Evolutionary conservation across 2,797 vertebrate species (phyloP).

Genomic region (Vipera ursinii): DNA sequence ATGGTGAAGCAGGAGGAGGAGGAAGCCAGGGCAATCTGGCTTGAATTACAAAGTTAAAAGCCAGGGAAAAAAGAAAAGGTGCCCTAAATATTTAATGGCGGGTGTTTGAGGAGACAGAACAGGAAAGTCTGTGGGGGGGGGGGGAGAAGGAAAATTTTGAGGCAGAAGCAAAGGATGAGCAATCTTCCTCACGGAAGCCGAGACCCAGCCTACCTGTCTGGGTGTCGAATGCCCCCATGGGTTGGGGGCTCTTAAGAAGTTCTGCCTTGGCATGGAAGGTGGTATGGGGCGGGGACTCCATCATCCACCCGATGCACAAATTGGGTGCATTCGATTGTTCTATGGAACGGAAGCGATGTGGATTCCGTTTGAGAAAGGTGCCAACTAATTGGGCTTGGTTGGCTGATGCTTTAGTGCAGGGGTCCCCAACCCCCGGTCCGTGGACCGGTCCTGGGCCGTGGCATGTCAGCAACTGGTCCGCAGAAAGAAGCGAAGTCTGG

Average conservation of each 20-base stretch:
- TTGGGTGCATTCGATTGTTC: not conserved
- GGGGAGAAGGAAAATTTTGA: conserved; percentile 47
- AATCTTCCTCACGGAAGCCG: too few species aligned
- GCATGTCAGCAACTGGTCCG: too few species aligned
- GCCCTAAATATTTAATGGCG: conserved; percentile 70
- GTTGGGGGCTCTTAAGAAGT: not conserved
- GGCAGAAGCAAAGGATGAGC: conserved; percentile 30
- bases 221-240: accelerated
- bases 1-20: conserved; percentile 62
- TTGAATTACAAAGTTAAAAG: conserved; percentile 72
- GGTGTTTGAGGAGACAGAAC: conserved; percentile 64
- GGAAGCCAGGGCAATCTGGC: conserved; percentile 65
- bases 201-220: not conserved
- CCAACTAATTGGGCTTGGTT: not conserved
- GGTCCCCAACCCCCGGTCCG: too few species aligned
- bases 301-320: not conserved
- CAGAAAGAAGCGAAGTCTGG: too few species aligned
- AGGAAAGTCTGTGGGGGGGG: conserved; percentile 46
- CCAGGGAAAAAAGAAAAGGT: conserved; percentile 57
- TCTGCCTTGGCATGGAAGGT: too few species aligned
- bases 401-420: too few species aligned
- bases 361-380: not conserved
- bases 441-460: too few species aligned
- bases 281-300: not conserved
- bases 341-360: not conserved